Conservation (phyloP, 2,113 vertebrate species). For the Antechinus stuartii region DNA sequence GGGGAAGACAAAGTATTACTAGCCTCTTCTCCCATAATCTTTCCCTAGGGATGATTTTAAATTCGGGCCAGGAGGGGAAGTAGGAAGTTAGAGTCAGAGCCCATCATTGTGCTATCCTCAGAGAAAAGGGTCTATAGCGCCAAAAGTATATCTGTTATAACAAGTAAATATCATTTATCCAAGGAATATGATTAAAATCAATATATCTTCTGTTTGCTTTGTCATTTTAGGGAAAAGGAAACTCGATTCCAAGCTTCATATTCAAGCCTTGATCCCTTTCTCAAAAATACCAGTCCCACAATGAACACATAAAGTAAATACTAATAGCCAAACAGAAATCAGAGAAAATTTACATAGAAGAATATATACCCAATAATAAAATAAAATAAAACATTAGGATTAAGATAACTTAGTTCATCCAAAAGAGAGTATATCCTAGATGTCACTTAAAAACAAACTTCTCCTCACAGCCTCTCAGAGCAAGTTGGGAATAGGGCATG, state of each 20-base stretch:
- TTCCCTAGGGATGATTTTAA: neutral
- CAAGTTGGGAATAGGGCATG: neutral
- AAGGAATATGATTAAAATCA: neutral
- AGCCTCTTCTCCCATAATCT: neutral
- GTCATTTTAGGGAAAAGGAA: neutral
- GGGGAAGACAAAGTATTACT: neutral
- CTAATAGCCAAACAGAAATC: neutral
- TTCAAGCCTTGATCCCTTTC: neutral
- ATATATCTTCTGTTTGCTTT: neutral
- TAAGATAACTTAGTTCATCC: neutral
- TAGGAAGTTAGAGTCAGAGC: neutral
- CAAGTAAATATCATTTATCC: neutral
- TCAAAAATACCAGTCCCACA: neutral
- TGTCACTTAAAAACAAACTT: neutral
- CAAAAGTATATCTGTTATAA: neutral
- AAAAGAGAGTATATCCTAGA: neutral
- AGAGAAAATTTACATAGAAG: neutral
- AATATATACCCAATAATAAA: neutral
- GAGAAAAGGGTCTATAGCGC: neutral
- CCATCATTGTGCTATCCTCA: neutral
- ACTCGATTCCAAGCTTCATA: neutral
- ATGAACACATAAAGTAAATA: neutral
- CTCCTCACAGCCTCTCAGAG: neutral
- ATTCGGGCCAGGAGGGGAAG: neutral
- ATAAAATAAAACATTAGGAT: neutral